A percentile compares a stretch with the other conserved stretches of the same genome.
These are phyloP conservation scores for Cyclophora punctaria DNA, from an alignment of 2,888 invertebrate species.

Conservation along the genomic window DNA sequence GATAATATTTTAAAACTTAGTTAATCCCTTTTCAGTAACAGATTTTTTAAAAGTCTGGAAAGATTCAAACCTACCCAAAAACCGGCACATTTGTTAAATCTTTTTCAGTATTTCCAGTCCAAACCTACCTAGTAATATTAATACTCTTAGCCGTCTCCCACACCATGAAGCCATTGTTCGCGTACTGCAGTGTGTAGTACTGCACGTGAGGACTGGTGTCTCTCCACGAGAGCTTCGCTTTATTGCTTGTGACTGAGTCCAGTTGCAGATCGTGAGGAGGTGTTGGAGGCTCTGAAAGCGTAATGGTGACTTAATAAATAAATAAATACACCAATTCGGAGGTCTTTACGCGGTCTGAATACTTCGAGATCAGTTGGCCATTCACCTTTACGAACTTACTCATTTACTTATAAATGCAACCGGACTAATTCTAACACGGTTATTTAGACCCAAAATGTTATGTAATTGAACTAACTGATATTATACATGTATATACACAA, in stretches of 20 bases:
- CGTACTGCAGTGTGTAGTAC: constrained; percentile 61
- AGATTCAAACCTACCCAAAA: too few species aligned
- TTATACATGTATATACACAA: too few species aligned
- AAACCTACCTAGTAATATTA: constrained; percentile 54
- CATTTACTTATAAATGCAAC: too few species aligned
- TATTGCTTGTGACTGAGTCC: constrained; percentile 55
- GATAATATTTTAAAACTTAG: too few species aligned
- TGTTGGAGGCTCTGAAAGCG: constrained; percentile 56
- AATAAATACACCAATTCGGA: neutral
- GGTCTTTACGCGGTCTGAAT: too few species aligned
- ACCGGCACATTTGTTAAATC: too few species aligned
- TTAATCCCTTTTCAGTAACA: neutral
- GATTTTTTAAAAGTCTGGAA: neutral
- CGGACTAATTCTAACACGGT: too few species aligned
- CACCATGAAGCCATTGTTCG: constrained; percentile 45
- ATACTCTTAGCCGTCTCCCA: constrained; percentile 61
- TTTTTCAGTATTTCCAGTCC: too few species aligned
- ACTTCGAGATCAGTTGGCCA: too few species aligned
- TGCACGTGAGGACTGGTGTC: constrained; percentile 57
- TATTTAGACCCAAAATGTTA: too few species aligned
- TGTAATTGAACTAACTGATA: too few species aligned
- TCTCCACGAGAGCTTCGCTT: constrained; percentile 59
- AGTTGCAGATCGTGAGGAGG: constrained; percentile 62
- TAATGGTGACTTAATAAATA: neutral
- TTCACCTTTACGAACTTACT: too few species aligned